These are phyloP conservation scores for Zaprionus lachaisei DNA, from an alignment of 1,140 invertebrate species.

Conservation along the genomic window DNA sequence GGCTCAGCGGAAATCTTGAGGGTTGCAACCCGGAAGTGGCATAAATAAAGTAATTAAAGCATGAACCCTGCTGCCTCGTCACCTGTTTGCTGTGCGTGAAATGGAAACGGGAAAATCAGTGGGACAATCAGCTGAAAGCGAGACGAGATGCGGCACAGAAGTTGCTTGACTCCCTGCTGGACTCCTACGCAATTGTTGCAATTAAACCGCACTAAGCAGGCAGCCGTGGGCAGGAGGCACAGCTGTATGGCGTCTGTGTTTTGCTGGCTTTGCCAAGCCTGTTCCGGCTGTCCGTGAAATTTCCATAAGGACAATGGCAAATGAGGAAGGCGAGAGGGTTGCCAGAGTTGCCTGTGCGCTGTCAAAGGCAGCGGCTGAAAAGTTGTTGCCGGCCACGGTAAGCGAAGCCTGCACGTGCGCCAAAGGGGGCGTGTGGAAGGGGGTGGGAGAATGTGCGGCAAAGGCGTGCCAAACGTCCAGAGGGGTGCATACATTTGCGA, in stretches of 20 bases:
- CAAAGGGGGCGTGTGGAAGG: not conserved
- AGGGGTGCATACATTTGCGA: conserved; percentile 79
- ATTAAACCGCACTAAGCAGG: conserved; percentile 65
- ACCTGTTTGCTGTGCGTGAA: conserved; percentile 19
- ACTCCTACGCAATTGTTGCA: conserved; percentile 63
- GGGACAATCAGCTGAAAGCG: conserved; percentile 57
- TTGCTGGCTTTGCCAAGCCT: conserved; percentile 28
- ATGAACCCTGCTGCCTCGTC: not conserved
- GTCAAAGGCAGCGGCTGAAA: conserved; percentile 59
- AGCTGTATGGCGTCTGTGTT: not conserved
- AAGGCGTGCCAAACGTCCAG: conserved; percentile 42
- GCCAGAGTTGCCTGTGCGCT: conserved; percentile 17
- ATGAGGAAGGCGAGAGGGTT: conserved; percentile 36
- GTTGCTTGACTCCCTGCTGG: not conserved
- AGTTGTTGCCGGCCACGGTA: conserved; percentile 35
- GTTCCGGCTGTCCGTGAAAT: conserved; percentile 40
- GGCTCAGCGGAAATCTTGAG: not conserved
- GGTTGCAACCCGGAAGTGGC: conserved; percentile 20
- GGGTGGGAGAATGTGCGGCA: not conserved
- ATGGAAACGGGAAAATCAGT: conserved; percentile 65
- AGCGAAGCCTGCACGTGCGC: conserved; percentile 41
- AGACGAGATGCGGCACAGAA: conserved; percentile 6
- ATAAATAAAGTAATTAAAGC: conserved; percentile 63
- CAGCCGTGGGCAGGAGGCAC: conserved; percentile 28
- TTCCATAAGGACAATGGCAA: conserved; percentile 76